Percentiles rank a stretch among this genome's conserved stretches.
These are phyloP conservation scores for Emydura subglobosa DNA, from an alignment of 2,113 vertebrate genomes.

Conservation along the genomic window DNA sequence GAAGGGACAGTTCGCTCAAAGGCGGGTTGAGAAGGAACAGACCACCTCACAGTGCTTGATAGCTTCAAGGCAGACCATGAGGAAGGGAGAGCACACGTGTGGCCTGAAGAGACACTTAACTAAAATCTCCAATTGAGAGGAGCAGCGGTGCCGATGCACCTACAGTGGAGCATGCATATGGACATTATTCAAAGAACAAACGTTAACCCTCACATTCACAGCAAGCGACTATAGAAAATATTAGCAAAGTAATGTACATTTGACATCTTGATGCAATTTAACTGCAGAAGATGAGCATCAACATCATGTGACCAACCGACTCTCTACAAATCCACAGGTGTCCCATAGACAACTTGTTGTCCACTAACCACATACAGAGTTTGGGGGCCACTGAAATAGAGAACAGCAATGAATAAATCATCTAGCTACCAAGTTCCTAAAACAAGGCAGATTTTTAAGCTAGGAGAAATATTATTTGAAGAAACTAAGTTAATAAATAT, in stretches of 20 bases:
- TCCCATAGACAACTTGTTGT: neutral
- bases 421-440: neutral
- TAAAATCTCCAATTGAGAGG: no score
- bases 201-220: neutral
- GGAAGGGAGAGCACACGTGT: no score
- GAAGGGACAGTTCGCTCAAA: no score
- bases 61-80: no score
- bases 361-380: neutral
- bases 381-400: neutral
- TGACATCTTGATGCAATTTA: neutral
- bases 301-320: neutral
- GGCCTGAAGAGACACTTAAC: no score
- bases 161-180: no score
- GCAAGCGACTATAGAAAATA: neutral
- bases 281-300: neutral
- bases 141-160: no score
- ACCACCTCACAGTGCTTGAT: no score
- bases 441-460: accelerated
- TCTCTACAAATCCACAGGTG: neutral
- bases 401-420: neutral
- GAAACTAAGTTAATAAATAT: neutral
- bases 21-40: no score
- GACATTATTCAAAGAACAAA: neutral
- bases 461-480: neutral
- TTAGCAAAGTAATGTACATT: neutral